These are phyloP conservation scores for Cotesia vestalis DNA, from an alignment of 1,140 invertebrate genomes.

Conservation along the genomic window DNA sequence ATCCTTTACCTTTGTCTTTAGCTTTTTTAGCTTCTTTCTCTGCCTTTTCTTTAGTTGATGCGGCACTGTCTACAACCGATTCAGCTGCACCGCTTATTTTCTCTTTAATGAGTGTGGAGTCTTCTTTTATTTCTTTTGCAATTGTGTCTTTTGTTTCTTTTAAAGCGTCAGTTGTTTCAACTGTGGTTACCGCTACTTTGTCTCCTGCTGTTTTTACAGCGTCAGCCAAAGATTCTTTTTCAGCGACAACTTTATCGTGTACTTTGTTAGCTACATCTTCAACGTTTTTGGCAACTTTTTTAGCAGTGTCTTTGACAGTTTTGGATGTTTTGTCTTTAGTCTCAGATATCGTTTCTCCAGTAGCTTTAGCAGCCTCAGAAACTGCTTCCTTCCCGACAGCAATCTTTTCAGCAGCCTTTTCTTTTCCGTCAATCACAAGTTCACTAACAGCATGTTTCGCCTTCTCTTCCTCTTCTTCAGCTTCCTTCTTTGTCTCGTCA, in stretches of 20 bases:
- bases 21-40: constrained; percentile 49
- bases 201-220: constrained; percentile 26
- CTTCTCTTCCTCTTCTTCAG: not conserved
- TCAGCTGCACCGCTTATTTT: too few relatives aligned
- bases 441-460: constrained; percentile 38
- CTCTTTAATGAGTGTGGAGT: constrained; percentile 29
- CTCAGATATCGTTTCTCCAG: not conserved
- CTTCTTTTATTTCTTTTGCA: constrained; percentile 37
- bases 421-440: constrained; percentile 29
- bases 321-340: constrained; percentile 2
- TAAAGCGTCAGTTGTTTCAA: constrained; percentile 4
- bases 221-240: constrained; percentile 12
- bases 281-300: constrained; percentile 32
- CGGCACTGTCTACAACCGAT: constrained; percentile 29
- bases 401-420: constrained; percentile 2
- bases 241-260: constrained; percentile 1
- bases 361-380: not conserved
- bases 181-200: not conserved
- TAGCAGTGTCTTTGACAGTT: constrained; percentile 15
- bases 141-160: constrained; percentile 20
- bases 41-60: constrained; percentile 10
- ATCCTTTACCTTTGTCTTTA: constrained; percentile 45
- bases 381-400: not conserved
- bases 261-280: constrained; percentile 33
- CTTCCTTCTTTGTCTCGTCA: not conserved